These are phyloP conservation scores for Hipparchia semele DNA, from an alignment of 2,888 invertebrate species.

Conservation along the genomic window DNA sequence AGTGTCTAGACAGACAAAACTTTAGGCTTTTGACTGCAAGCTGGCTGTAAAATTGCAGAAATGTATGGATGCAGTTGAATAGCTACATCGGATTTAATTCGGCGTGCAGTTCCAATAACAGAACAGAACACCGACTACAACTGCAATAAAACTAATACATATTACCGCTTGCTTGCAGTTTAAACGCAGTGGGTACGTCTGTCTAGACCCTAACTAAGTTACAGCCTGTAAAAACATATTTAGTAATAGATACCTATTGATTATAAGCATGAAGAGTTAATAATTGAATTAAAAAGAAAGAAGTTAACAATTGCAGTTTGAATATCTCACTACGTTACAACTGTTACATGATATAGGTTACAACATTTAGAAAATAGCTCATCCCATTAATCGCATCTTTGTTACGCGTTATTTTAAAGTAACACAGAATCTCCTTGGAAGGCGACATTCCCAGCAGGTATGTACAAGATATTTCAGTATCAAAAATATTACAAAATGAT, in stretches of 20 bases:
- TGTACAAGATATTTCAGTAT: constrained; percentile 1
- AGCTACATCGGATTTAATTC: no score
- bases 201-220: no score
- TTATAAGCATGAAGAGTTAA: background rate
- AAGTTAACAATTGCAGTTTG: background rate
- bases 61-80: no score
- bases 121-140: no score
- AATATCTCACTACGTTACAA: background rate
- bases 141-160: no score
- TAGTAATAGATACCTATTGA: background rate
- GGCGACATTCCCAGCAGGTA: background rate
- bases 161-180: no score
- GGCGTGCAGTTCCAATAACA: no score
- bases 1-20: background rate
- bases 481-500: constrained; percentile 13
- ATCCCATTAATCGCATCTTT: background rate
- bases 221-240: no score
- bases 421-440: background rate
- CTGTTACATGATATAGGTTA: background rate
- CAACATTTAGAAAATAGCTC: background rate
- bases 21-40: background rate
- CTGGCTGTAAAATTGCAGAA: no score
- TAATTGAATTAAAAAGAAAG: background rate
- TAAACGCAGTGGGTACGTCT: no score
- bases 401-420: background rate